Percentiles rank a stretch among this genome's conserved stretches.
phyloP scores from a whole-genome alignment of 2,797 vertebrate species.

The Otolemur crassicaudatus region DNA sequence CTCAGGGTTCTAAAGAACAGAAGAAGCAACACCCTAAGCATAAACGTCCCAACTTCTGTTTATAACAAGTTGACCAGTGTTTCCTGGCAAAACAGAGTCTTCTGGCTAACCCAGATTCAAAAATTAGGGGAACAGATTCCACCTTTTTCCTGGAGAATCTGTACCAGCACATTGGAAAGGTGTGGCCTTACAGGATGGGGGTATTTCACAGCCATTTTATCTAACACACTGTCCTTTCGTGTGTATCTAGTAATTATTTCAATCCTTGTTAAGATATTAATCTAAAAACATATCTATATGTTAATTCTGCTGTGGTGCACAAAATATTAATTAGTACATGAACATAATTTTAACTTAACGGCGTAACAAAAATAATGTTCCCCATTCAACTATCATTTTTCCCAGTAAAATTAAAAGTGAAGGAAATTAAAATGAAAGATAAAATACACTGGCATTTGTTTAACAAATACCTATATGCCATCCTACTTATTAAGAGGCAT shows the following conservation, averaged over 20 bases:
- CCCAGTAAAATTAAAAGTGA: not conserved
- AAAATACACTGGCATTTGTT: not conserved
- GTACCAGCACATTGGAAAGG: not conserved
- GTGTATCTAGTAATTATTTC: not conserved
- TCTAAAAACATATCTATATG: not conserved
- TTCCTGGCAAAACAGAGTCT: not conserved
- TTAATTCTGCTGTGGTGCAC: not conserved
- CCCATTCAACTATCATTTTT: not conserved
- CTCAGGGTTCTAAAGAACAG: not conserved
- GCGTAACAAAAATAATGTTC: not conserved
- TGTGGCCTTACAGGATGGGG: not conserved
- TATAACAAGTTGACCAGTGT: not conserved
- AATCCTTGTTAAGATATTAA: not conserved
- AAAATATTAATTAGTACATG: not conserved
- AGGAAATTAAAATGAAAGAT: not conserved
- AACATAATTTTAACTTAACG: constrained; percentile 18
- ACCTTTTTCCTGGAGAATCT: not conserved
- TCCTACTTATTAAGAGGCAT: not conserved
- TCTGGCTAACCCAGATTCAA: not conserved
- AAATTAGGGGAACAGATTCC: not conserved
- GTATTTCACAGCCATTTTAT: not conserved
- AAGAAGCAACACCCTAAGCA: not conserved
- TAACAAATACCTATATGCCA: not conserved
- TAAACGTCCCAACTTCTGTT: not conserved
- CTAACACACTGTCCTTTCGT: not conserved